Evolutionary conservation across 2,888 invertebrate species (phyloP).

Genomic region (Podotricha telesiphe): DNA sequence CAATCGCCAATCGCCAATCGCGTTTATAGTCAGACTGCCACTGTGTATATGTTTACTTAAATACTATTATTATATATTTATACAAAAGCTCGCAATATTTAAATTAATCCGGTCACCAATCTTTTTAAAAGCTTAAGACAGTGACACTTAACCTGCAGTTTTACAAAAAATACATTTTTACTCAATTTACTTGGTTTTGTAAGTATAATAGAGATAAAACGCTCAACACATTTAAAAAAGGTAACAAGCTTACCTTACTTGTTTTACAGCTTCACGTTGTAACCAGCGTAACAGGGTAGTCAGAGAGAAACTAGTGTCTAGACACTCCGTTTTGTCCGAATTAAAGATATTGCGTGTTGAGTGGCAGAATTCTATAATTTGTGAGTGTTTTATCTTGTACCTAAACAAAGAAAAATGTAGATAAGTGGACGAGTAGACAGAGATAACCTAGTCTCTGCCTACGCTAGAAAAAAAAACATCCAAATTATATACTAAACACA

Average conservation of each 20-base stretch:
- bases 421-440: no score
- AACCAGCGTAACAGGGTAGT: no score
- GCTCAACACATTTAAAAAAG: slow-evolving; percentile 3
- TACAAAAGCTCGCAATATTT: no score
- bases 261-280: not conserved
- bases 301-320: no score
- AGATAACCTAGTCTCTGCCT: no score
- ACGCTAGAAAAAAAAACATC: no score
- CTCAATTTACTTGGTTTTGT: slow-evolving; percentile 1
- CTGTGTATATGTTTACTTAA: no score
- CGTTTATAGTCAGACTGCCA: no score
- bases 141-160: not conserved
- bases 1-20: no score
- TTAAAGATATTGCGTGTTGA: not conserved
- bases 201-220: not conserved
- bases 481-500: not conserved
- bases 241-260: not conserved
- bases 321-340: not conserved
- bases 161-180: slow-evolving; percentile 16
- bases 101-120: slow-evolving; percentile 11
- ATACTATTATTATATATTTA: no score
- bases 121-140: not conserved
- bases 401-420: no score
- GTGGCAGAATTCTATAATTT: not conserved
- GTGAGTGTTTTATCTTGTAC: no score